Evolutionary conservation across 2,888 invertebrate species (phyloP), one percentile per base, ranked within the genome.

Genomic region (Cosmorhoe ocellata): DNA sequence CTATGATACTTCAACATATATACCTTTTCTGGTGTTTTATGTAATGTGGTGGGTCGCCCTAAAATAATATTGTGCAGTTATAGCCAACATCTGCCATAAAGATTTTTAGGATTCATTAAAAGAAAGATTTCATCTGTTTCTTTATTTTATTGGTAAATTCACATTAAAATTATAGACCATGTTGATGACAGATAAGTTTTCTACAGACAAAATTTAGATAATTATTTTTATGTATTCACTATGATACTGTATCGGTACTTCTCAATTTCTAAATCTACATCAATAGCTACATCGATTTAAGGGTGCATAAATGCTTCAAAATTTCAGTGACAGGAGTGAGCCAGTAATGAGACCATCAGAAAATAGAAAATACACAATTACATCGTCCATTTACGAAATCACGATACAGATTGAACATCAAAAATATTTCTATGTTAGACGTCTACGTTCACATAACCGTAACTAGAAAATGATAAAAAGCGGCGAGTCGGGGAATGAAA

Each of bases 161-260:
- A 90, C 89, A 89, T 90, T 90, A 85, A 89, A 89, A 88, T 87
- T 78, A 89, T 84, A 87, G 84, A 89, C 80, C 88, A 88, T 79
- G 82, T 88, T 79, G 84, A 83, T 85, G 87, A 86, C 76, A 81
- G 85, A 77, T 86, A 76, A 82, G 78, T 79, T 77, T 74, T 77
- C 88, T 89, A 89, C 85, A 77, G 84, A 87, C 74, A 84, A 81
- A 81, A 84, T 85, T 88, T 86, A 75, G 81, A 58, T 77, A 67
- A 72, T 66, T 68, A 72, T 69, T 70, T 18, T 49, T 68, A 60
- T 72, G 74, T 76, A 80, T 74, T 79, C 71, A 80, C 83, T 86
- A 85, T 81, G 82, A 87, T 85, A 85, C 85, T 86, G 87, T 83
- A 84, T 82, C 84, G 85, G 83, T 85, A 87, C 77, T 80, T 84